Conservation (phyloP, 2,888 invertebrate species). For the Stegophylla sp. region DNA sequence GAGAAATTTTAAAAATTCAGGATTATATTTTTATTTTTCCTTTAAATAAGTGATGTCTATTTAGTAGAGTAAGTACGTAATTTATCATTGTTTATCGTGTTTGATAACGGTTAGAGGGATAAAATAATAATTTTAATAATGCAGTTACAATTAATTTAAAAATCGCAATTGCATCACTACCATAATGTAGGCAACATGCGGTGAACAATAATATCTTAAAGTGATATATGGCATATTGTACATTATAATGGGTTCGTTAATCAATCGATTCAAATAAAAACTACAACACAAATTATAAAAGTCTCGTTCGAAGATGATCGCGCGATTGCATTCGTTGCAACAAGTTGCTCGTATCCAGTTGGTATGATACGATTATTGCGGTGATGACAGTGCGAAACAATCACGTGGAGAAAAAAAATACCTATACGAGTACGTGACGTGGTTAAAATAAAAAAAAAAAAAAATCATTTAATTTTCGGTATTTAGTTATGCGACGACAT, state of each 20-base stretch:
- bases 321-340: conserved; percentile 1
- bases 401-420: not conserved
- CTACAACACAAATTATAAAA: conserved; percentile 15
- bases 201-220: too few relatives aligned
- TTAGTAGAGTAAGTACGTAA: too few relatives aligned
- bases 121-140: too few relatives aligned
- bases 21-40: too few relatives aligned
- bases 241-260: conserved; percentile 37
- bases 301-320: conserved; percentile 6
- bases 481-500: not conserved
- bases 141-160: too few relatives aligned
- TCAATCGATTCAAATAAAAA: conserved; percentile 40
- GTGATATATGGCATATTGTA: not conserved
- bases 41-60: too few relatives aligned
- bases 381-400: conserved; percentile 24
- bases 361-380: not conserved
- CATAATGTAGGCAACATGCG: too few relatives aligned
- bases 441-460: not conserved
- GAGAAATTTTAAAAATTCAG: too few relatives aligned
- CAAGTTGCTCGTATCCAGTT: not conserved
- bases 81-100: too few relatives aligned
- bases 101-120: too few relatives aligned
- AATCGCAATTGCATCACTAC: too few relatives aligned
- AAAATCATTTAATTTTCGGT: not conserved
- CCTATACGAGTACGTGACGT: not conserved